phyloP scores from a whole-genome alignment of 2,888 invertebrate genomes.

The Ypsolopha sequella region DNA sequence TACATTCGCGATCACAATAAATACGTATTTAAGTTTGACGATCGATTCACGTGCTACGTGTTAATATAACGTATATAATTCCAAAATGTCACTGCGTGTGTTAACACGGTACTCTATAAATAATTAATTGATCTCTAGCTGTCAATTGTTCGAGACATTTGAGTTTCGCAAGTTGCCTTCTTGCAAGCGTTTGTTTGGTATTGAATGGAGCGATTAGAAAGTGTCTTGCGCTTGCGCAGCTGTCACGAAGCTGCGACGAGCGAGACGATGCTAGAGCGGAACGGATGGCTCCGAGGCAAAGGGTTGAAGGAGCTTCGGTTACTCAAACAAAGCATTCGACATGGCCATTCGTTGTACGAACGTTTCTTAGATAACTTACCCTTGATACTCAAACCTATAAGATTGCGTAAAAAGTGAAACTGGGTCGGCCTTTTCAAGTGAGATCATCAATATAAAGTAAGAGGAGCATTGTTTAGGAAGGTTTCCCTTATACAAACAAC shows the following conservation, averaged over 20 bases:
- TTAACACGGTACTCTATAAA: conserved; percentile 35
- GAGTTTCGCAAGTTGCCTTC: conserved; percentile 54
- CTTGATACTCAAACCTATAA: conserved; percentile 4
- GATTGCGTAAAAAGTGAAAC: conserved; percentile 14
- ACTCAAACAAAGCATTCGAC: conserved; percentile 58
- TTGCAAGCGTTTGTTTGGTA: conserved; percentile 48
- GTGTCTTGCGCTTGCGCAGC: conserved; percentile 53
- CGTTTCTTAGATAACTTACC: conserved; percentile 30
- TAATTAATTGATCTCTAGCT: conserved; percentile 50
- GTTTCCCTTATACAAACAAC: background rate
- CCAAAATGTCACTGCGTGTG: conserved; percentile 24
- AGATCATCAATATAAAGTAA: background rate
- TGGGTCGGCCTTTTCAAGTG: conserved; percentile 1
- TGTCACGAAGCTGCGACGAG: conserved; percentile 61
- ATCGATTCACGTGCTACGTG: background rate
- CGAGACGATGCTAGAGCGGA: conserved; percentile 45
- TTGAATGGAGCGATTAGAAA: conserved; percentile 64
- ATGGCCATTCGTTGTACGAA: conserved; percentile 38
- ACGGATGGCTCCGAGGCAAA: conserved; percentile 50
- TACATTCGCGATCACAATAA: background rate
- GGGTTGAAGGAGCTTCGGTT: conserved; percentile 53
- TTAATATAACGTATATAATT: conserved; percentile 8
- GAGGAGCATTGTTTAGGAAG: background rate
- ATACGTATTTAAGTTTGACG: background rate
- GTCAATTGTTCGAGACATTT: conserved; percentile 50